Conservation (phyloP, 2,113 vertebrate species). For the Actinemys pallida region DNA sequence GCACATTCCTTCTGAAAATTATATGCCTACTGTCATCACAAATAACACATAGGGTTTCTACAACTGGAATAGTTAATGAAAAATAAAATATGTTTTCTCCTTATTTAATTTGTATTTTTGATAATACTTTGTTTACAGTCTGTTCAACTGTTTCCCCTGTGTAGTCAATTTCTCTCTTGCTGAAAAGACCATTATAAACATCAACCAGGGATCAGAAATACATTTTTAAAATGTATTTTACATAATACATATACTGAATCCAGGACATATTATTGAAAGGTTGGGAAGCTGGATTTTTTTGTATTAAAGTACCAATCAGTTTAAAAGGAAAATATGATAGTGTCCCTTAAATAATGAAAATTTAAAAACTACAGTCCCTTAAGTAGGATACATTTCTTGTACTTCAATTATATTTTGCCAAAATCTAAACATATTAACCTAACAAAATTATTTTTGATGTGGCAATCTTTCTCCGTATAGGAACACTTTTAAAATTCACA, state of each 20-base stretch:
- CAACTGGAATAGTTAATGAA: not conserved
- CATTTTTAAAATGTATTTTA: not conserved
- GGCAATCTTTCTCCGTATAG: slow-evolving; percentile 49
- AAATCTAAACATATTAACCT: slow-evolving; percentile 34
- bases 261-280: not conserved
- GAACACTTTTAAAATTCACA: slow-evolving; percentile 66
- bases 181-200: not conserved
- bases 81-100: not conserved
- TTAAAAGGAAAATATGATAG: not conserved
- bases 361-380: not conserved
- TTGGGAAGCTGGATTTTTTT: not conserved
- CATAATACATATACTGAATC: not conserved
- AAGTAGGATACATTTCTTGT: not conserved
- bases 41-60: not conserved
- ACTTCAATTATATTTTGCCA: slow-evolving; percentile 15
- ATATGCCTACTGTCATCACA: not conserved
- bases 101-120: not conserved
- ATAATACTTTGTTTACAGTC: not conserved
- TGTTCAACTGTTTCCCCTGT: not conserved
- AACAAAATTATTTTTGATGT: slow-evolving; percentile 62
- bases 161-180: not conserved
- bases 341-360: not conserved
- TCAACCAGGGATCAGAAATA: not conserved
- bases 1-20: not conserved
- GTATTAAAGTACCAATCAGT: not conserved